Conservation (phyloP, 2,113 vertebrate genomes). For the Trachemys scripta region DNA sequence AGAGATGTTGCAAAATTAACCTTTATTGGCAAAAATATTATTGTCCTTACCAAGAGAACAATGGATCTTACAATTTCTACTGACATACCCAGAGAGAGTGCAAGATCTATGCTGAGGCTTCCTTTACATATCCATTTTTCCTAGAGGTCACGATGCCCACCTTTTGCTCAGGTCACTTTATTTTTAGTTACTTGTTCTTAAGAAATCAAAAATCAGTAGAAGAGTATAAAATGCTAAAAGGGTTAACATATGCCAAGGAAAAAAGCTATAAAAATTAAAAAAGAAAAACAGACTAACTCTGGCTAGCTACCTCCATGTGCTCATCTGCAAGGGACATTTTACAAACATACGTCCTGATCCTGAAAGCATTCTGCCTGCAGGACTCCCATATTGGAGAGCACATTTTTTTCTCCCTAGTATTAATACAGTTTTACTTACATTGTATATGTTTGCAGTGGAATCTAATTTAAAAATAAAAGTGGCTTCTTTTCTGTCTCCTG, state of each 20-base stretch:
- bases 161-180: not conserved
- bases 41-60: not conserved
- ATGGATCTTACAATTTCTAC: not conserved
- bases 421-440: not conserved
- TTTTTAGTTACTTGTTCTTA: not conserved
- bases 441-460: not conserved
- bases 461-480: not conserved
- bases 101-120: not conserved
- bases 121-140: not conserved
- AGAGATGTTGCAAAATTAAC: not conserved
- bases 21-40: not conserved
- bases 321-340: not conserved
- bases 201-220: not conserved
- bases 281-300: not conserved
- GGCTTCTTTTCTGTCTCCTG: not conserved
- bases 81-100: not conserved
- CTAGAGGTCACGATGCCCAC: rapidly evolving
- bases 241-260: not conserved
- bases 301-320: not conserved
- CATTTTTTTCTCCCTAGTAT: not conserved
- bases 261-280: not conserved
- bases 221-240: not conserved
- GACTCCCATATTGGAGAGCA: not conserved
- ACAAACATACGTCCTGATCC: not conserved
- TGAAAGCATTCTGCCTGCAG: not conserved